Conservation (phyloP, 2,888 invertebrate species). For the Stenichneumon culpator region DNA sequence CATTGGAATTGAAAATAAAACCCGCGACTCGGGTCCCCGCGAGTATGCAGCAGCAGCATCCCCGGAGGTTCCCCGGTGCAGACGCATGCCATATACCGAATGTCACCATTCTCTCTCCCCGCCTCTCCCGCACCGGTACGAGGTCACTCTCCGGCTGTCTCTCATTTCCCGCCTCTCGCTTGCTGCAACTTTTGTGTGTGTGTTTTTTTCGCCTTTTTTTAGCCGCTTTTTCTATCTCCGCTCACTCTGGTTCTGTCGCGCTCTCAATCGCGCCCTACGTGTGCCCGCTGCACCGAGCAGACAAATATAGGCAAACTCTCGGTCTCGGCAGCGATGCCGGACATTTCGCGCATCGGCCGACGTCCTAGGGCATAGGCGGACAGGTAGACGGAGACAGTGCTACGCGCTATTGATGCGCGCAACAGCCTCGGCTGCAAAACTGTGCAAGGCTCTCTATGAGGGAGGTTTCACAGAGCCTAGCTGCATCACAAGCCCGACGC, state of each 20-base stretch:
- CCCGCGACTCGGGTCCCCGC: constrained; percentile 67
- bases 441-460: constrained; percentile 22
- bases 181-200: constrained; percentile 63
- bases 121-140: constrained; percentile 23
- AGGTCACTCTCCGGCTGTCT: constrained; percentile 66
- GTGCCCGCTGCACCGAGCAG: constrained; percentile 49
- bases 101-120: constrained; percentile 49
- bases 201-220: constrained; percentile 29
- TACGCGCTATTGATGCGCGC: not conserved
- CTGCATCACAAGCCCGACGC: constrained; percentile 66
- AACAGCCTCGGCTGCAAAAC: not conserved
- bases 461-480: constrained; percentile 1
- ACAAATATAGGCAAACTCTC: constrained; percentile 61
- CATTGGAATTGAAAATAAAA: constrained; percentile 80
- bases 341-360: constrained; percentile 65
- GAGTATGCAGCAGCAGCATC: constrained; percentile 28
- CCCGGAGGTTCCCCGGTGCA: constrained; percentile 44
- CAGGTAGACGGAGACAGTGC: not conserved
- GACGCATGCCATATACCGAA: constrained; percentile 50
- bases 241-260: constrained; percentile 66
- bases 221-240: constrained; percentile 12
- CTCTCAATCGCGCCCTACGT: constrained; percentile 77
- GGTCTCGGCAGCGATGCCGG: constrained; percentile 37
- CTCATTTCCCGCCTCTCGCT: constrained; percentile 72
- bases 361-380: constrained; percentile 48